These are phyloP conservation scores for Odocoileus hemionus DNA, from an alignment of 2,113 vertebrate genomes.

Conservation along the genomic window DNA sequence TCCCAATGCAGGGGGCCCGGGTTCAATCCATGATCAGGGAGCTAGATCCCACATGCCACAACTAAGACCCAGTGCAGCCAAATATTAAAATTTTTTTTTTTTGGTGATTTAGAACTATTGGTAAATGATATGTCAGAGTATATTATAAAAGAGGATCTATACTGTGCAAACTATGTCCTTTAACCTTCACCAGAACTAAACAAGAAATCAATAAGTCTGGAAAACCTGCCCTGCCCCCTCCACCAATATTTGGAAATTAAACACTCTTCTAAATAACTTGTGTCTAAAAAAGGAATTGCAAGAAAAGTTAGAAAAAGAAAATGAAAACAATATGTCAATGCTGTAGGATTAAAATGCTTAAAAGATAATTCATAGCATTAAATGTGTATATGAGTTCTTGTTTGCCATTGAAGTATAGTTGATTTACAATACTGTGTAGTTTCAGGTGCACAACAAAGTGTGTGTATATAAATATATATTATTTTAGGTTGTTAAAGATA, in stretches of 20 bases:
- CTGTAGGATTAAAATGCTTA: not conserved
- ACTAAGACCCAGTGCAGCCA: not conserved
- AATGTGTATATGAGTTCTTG: not conserved
- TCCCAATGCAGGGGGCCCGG: not conserved
- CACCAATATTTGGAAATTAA: slow-evolving; percentile 24
- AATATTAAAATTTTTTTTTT: not conserved
- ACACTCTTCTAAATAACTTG: not conserved
- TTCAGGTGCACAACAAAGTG: not conserved
- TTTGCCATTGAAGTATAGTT: not conserved
- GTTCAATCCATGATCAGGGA: not conserved
- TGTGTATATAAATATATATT: not conserved
- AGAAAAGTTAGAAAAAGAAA: not conserved
- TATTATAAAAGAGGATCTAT: not conserved
- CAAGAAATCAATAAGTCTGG: not conserved
- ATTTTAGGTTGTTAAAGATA: not conserved
- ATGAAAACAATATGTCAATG: not conserved
- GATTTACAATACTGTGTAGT: not conserved
- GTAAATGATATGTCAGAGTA: not conserved
- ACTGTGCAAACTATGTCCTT: not conserved
- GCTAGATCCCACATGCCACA: not conserved
- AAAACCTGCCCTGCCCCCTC: not conserved
- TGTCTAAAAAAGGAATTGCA: not conserved
- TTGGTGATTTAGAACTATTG: not conserved
- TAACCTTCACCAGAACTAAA: not conserved
- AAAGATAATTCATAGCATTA: not conserved